phyloP scores from a whole-genome alignment of 2,797 vertebrate species.

The Alosa sapidissima region DNA sequence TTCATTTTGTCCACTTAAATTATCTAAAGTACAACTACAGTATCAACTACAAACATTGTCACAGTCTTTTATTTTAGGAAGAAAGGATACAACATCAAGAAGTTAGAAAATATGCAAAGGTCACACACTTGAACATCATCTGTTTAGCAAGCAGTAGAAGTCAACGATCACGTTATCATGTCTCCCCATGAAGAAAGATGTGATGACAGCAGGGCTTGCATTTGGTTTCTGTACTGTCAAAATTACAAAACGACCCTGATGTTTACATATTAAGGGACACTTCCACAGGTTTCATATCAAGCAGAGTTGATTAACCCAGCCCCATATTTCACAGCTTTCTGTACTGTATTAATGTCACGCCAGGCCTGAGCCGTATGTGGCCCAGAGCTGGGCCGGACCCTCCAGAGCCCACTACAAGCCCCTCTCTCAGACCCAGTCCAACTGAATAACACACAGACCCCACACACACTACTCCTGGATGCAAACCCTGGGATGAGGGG shows the following conservation, averaged over 20 bases:
- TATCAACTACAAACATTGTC: conserved; percentile 89
- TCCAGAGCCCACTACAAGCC: background rate
- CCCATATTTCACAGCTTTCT: conserved; percentile 11
- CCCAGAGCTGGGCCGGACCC: background rate
- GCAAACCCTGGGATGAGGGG: conserved; percentile 47
- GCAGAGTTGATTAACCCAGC: conserved; percentile 15
- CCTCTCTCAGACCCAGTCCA: background rate
- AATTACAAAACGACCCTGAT: conserved; percentile 68
- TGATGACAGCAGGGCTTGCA: conserved; percentile 59
- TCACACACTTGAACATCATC: conserved; percentile 69
- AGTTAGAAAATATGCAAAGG: conserved; percentile 70
- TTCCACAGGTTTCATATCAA: conserved; percentile 22
- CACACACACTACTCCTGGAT: conserved; percentile 43
- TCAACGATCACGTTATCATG: conserved; percentile 45
- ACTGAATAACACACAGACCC: conserved; percentile 8
- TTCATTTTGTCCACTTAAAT: conserved; percentile 60
- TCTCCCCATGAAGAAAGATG: conserved; percentile 51
- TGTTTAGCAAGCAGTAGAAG: conserved; percentile 66
- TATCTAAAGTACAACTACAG: conserved; percentile 86
- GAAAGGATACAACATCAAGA: conserved; percentile 74
- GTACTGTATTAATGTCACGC: background rate
- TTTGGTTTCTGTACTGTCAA: conserved; percentile 52
- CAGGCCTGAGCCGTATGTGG: no score
- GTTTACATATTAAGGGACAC: background rate
- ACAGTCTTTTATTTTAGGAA: conserved; percentile 83